Base-by-base conservation (phyloP, 2,113 vertebrate species). In the Todiramphus chloris region DNA sequence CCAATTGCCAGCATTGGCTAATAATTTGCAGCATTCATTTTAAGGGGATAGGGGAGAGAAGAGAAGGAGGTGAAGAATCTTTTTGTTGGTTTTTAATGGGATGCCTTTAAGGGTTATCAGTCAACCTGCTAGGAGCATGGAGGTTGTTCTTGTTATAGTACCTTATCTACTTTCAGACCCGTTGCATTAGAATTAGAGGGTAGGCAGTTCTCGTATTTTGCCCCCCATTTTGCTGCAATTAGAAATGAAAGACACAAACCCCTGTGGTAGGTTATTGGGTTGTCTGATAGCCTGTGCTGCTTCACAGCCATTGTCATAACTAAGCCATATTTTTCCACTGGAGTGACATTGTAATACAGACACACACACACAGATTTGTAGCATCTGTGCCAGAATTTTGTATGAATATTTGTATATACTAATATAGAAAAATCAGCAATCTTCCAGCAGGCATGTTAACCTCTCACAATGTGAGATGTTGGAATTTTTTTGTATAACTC, bases 31-130 rank as follows among this genome's bases (percentile, higher is more conserved):
- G 85, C 63, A 58, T 87, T 87, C 88, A 53, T 94, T 81, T 96
- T 62, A 44, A 85, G 83, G 77, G 70, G 37, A 72, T 62, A 69
- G 39, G 27, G 78, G 24, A 90, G 84, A 30, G 78, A 81, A 31
- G n/a, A 60, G 76, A 68, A 89, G 64, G 43, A 84, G 69, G 79
- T 77, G 84, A 62, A 83, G 92, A 83, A 81, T 86, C 63, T 73
- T 87, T 85, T 92, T 76, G 46, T 56, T 87, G 87, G 41, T 87
- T 81, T 94, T 94, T 94, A 87, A 92, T 80, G 94, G 95, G 89
- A 44, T 94, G 88, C 88, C 64, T 87, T 90, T 88, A 43, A 89
- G 87, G 84, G 73, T 87, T 80, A 59, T 93, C 90, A 92, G 81
- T 83, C 74, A 94, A 76, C 82, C 60, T 70, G 64, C 72, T 80